Evolutionary conservation across 2,113 vertebrate species (phyloP).

Genomic region (Romanogobio albipinnatus): DNA sequence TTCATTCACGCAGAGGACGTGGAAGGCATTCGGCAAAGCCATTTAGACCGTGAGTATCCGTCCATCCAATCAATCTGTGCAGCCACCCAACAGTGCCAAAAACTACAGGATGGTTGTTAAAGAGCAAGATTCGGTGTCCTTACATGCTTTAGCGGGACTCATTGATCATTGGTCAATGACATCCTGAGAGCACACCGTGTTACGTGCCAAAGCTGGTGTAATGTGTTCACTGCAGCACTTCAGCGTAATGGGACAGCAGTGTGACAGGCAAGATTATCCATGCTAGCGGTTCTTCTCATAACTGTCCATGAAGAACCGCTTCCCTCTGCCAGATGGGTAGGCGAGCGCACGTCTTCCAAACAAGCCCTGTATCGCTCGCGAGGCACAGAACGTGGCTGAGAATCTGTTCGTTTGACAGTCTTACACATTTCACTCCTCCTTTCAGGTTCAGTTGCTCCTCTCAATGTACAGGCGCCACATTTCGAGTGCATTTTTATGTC

Average conservation of each 20-base stretch:
- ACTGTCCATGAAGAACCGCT: constrained; percentile 29
- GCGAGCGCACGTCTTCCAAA: not conserved
- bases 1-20: constrained; percentile 98
- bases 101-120: constrained; percentile 39
- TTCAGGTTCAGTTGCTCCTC: constrained; percentile 43
- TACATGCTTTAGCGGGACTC: constrained; percentile 47
- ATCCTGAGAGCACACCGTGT: constrained; percentile 33
- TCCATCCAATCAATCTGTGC: constrained; percentile 37
- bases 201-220: constrained; percentile 46
- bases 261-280: constrained; percentile 41
- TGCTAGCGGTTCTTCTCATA: constrained; percentile 34
- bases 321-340: constrained; percentile 14
- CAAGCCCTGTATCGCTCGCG: not conserved
- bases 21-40: constrained; percentile 94
- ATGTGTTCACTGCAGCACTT: constrained; percentile 30
- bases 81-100: constrained; percentile 37
- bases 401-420: constrained; percentile 17
- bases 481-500: constrained; percentile 51
- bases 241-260: constrained; percentile 32
- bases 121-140: constrained; percentile 39
- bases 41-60: constrained; percentile 93
- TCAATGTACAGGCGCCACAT: constrained; percentile 38
- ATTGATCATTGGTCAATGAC: constrained; percentile 39
- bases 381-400: not conserved
- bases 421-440: constrained; percentile 29